These are phyloP conservation scores for Reticulitermes speratus DNA, from an alignment of 1,140 invertebrate genomes.

Conservation along the genomic window DNA sequence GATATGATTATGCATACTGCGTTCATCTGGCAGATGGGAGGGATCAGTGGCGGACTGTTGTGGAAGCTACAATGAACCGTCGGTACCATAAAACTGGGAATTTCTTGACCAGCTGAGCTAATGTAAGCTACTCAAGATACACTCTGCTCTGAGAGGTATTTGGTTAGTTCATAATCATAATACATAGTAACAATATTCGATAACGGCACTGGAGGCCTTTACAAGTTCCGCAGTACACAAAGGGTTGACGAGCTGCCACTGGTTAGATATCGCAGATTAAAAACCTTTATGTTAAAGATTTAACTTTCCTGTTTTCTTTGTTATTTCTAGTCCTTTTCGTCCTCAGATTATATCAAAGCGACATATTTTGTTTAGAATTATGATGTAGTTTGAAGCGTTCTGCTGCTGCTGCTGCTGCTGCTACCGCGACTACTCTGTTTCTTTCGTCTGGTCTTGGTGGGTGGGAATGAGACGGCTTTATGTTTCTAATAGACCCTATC, in stretches of 20 bases:
- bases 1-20: too few relatives aligned
- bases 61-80: too few relatives aligned
- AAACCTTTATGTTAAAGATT: neutral
- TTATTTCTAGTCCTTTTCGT: neutral
- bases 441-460: neutral
- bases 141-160: too few relatives aligned
- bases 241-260: neutral
- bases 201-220: too few relatives aligned
- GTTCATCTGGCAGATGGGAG: too few relatives aligned
- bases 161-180: too few relatives aligned
- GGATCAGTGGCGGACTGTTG: too few relatives aligned
- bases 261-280: neutral
- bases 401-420: neutral
- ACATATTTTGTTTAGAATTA: slow-evolving; percentile 23
- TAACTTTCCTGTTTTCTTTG: slow-evolving; percentile 9
- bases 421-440: neutral
- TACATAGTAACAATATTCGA: too few relatives aligned
- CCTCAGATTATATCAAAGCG: slow-evolving; percentile 15
- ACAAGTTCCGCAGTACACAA: too few relatives aligned
- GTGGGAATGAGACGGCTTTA: neutral
- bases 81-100: too few relatives aligned
- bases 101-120: too few relatives aligned
- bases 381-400: slow-evolving; percentile 7
- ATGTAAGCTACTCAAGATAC: too few relatives aligned
- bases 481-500: neutral